phyloP scores from a whole-genome alignment of 1,140 invertebrate genomes.

The Frieseomelitta varia region DNA sequence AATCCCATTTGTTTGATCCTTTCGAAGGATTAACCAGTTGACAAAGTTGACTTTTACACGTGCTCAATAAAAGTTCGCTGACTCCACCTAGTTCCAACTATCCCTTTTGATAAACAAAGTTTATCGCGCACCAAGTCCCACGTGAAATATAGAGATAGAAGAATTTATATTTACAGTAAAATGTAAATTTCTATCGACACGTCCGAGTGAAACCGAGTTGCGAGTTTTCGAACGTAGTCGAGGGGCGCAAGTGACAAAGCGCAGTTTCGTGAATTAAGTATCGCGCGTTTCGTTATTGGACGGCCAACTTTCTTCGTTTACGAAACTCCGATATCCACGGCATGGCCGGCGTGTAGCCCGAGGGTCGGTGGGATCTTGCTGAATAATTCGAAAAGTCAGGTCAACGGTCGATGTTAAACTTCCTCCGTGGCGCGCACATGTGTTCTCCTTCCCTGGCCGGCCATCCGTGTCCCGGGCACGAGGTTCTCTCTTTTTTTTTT shows the following conservation, averaged over 20 bases:
- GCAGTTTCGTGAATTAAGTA: slow-evolving; percentile 41
- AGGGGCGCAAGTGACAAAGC: slow-evolving; percentile 4
- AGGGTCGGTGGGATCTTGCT: slow-evolving; percentile 13
- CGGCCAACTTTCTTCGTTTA: slow-evolving; percentile 7
- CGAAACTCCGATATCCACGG: slow-evolving; percentile 32
- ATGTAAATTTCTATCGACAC: background rate
- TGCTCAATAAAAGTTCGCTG: background rate
- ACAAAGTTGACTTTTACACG: background rate
- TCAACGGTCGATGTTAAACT: slow-evolving; percentile 45
- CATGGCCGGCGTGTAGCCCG: background rate
- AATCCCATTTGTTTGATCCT: background rate
- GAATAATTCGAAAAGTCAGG: slow-evolving; percentile 48
- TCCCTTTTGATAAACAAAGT: too few relatives aligned
- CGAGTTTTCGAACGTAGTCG: background rate
- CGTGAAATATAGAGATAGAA: background rate
- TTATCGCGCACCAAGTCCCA: too few relatives aligned
- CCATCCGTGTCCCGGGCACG: background rate
- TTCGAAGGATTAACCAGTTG: background rate
- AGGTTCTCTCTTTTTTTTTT: background rate
- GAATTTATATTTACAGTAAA: background rate
- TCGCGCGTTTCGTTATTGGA: slow-evolving; percentile 1
- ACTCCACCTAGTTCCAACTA: background rate
- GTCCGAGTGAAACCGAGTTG: background rate
- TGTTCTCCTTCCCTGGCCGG: too few relatives aligned
- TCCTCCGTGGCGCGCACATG: slow-evolving; percentile 12